phyloP scores from a whole-genome alignment of 2,113 vertebrate species.

The Bufo bufo region DNA sequence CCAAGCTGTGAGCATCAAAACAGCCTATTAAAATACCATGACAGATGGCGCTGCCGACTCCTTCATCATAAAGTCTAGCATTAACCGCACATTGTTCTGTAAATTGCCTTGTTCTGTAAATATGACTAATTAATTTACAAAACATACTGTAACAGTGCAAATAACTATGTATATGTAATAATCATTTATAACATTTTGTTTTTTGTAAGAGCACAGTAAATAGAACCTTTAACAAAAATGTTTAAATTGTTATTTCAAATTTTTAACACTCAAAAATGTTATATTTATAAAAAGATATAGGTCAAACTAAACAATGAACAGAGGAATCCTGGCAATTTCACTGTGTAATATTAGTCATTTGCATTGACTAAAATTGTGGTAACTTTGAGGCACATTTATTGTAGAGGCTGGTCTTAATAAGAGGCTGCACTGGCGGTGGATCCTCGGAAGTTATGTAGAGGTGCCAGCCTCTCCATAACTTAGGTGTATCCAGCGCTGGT shows the following conservation, averaged over 20 bases:
- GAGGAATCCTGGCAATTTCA: neutral
- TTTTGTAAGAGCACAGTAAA: neutral
- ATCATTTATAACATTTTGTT: neutral
- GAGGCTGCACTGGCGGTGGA: too few species aligned
- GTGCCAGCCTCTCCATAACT: too few species aligned
- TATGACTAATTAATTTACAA: constrained; percentile 40
- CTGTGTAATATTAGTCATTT: neutral
- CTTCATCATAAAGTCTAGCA: constrained; percentile 37
- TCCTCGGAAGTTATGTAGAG: too few species aligned
- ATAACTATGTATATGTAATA: neutral
- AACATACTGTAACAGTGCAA: neutral
- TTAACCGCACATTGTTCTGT: constrained; percentile 45
- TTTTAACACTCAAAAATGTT: neutral
- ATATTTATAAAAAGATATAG: neutral
- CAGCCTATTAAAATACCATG: constrained; percentile 58
- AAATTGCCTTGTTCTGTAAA: constrained; percentile 27
- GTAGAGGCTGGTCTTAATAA: too few species aligned
- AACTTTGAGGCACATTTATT: too few species aligned
- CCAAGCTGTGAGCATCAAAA: constrained; percentile 59
- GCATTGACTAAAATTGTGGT: neutral
- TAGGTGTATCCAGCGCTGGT: too few species aligned
- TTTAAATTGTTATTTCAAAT: neutral
- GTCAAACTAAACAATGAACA: neutral
- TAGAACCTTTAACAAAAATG: neutral
- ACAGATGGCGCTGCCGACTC: constrained; percentile 50